Base-by-base conservation (phyloP, 2,888 invertebrate genomes). In the Stenolophus ochropezus region DNA sequence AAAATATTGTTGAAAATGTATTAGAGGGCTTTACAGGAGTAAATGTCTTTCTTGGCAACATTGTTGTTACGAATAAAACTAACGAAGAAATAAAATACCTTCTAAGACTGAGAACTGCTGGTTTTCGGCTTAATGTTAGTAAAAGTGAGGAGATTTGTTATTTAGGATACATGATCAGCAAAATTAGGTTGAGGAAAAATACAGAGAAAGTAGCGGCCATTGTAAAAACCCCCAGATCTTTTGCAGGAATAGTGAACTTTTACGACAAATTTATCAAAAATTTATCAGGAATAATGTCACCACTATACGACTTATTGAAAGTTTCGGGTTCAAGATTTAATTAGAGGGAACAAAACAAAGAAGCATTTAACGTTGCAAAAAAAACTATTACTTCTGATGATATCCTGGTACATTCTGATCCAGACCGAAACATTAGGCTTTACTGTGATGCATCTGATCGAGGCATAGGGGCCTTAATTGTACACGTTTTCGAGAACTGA, bases 81-180 rank as follows among this genome's bases (percentile, higher is more conserved):
- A 33, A 77, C 11, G 27, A 69, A 11, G 82, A 83, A 53, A 53
- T 65, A 33, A 53, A 18, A 6, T 14, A 3, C 8, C 8, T 53
- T 53, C 0, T 18, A 18, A 53, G 20, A 49, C 49, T 49, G 4
- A n/a, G 11, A 49, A n/a, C 11, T 49, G 49, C 49, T 23, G 85
- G 85, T 5, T 77, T 84, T 33, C 85, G 82, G 4, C 83, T 86
- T 11, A 83, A 85, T 27, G 49, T 53, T n/a, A 78, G 83, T 21
- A 87, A 87, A 56, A 87, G 86, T 82, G 47, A 84, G 0, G 78
- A 85, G 75, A 83, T 86, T 18, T 81, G 83, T 11, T 86, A 86
- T 82, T 81, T 87, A 4, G 85, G 85, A 0, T 79, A 53, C 61
- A 81, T 83, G 1, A 84, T 85, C 56, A 80, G 82, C 16, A 83